Evolutionary conservation across 2,113 vertebrate genomes (phyloP), one percentile per base, ranked within the genome.

Genomic region (Urocolius indicus): DNA sequence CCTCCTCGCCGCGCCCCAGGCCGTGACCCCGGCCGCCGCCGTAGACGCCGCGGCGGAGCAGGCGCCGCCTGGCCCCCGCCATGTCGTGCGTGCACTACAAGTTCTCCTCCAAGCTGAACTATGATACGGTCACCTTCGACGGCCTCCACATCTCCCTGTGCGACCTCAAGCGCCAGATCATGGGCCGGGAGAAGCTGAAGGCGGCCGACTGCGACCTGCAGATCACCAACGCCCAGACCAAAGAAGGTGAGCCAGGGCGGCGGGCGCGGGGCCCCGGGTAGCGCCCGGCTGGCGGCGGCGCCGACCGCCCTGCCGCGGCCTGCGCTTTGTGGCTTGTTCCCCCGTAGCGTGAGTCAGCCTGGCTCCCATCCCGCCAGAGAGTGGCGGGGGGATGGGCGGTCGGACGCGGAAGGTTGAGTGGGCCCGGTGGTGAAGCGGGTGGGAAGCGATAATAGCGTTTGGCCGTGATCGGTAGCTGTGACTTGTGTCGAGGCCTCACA

Each of bases 11-110:
- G n/a, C n/a, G n/a, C n/a, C n/a, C n/a, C n/a, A n/a, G 41, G 92
- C 95, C 95, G 87, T 91, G 65, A 61, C 79, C 90, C 81, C 81
- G 86, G 73, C 88, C 34, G 94, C 51, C 30, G 48, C 68, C 10
- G 36, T 90, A 82, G 94, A 62, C 93, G 29, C 29, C 16, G 21
- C 5, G 8, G 30, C 24, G 48, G 63, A 92, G 90, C 81, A 36
- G 62, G 73, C 97, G 57, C 94, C 91, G 94, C 96, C 96, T 75
- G 89, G 55, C n/a, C 41, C 49, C 46, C 63, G 96, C 97, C 96
- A 99, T 99, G 99, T 98, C 99, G 96, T 99, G 99, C 97, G 98
- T 99, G 79, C 99, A 99, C 92, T 99, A 99, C 96, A 99, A 99
- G 97, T 99, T 99, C 97, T 99, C 99, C 61, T 99, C 99, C 48